These are phyloP conservation scores for Malurus alboscapulatus DNA, from an alignment of 2,113 vertebrate genomes.

Conservation along the genomic window DNA sequence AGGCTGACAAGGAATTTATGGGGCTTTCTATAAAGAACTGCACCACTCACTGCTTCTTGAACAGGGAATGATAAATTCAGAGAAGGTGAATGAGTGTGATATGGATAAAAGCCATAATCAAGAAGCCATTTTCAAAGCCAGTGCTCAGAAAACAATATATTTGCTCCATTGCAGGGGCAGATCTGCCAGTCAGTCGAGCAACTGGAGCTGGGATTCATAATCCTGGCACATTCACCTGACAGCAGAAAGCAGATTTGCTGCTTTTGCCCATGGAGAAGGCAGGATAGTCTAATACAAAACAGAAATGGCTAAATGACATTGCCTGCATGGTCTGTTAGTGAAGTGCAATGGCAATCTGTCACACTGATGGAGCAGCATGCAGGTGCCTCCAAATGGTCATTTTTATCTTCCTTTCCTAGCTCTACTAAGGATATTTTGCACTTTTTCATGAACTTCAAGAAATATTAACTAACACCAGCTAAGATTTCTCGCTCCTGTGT, in stretches of 20 bases:
- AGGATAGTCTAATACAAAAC: background rate
- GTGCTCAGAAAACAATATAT: background rate
- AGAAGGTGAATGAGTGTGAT: background rate
- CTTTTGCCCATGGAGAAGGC: background rate
- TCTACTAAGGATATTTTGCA: background rate
- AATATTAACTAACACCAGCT: background rate
- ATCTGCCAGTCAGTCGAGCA: background rate
- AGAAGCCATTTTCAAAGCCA: constrained; percentile 6
- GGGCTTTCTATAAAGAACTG: background rate
- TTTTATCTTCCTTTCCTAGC: background rate
- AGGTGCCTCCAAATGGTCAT: background rate
- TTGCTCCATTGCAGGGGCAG: background rate
- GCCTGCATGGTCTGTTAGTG: background rate
- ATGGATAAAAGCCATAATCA: background rate
- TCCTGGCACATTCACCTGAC: background rate
- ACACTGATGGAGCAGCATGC: background rate
- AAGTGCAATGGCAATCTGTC: background rate
- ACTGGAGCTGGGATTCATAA: background rate
- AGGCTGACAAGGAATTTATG: background rate
- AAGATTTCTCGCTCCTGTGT: background rate
- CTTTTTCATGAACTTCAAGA: background rate
- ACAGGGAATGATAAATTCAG: background rate
- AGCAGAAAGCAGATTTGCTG: background rate
- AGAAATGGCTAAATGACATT: background rate
- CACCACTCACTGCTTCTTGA: background rate